phyloP scores from a whole-genome alignment of 2,888 invertebrate genomes.

The Melipona beecheii region DNA sequence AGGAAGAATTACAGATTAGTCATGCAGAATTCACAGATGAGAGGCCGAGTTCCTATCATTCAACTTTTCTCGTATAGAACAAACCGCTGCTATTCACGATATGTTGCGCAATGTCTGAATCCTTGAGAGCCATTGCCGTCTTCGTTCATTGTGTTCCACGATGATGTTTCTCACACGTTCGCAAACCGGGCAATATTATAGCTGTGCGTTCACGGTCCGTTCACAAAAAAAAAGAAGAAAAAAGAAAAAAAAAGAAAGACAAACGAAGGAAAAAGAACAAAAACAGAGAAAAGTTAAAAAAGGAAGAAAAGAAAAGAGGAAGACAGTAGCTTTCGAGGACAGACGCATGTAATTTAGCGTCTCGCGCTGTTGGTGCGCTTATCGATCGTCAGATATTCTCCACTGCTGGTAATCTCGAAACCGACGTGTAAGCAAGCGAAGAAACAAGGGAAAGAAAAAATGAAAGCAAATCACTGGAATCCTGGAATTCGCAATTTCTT shows the following conservation, averaged over 20 bases:
- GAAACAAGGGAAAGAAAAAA: constrained; percentile 10
- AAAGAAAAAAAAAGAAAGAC: background rate
- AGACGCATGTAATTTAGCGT: constrained; percentile 33
- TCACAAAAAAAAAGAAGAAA: background rate
- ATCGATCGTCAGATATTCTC: constrained; percentile 52
- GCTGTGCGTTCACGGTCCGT: constrained; percentile 2
- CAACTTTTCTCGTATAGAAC: constrained; percentile 50
- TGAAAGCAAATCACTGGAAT: constrained; percentile 50
- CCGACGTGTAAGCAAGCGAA: constrained; percentile 21
- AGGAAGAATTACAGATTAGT: constrained; percentile 47
- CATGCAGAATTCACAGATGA: constrained; percentile 68
- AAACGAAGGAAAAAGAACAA: too few relatives aligned
- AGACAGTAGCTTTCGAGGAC: constrained; percentile 41
- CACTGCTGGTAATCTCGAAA: constrained; percentile 47
- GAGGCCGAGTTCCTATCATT: constrained; percentile 75
- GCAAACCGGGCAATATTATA: background rate
- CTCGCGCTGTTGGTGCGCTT: constrained; percentile 37
- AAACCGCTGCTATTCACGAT: constrained; percentile 48
- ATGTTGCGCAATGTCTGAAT: constrained; percentile 34
- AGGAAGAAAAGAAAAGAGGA: background rate
- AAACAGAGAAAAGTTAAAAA: background rate
- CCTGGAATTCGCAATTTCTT: constrained; percentile 80
- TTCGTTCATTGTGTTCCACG: constrained; percentile 11
- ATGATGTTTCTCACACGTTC: constrained; percentile 6
- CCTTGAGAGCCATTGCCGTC: constrained; percentile 45